Base-by-base conservation (phyloP, 2,888 invertebrate genomes). In the Cantharis lateralis region DNA sequence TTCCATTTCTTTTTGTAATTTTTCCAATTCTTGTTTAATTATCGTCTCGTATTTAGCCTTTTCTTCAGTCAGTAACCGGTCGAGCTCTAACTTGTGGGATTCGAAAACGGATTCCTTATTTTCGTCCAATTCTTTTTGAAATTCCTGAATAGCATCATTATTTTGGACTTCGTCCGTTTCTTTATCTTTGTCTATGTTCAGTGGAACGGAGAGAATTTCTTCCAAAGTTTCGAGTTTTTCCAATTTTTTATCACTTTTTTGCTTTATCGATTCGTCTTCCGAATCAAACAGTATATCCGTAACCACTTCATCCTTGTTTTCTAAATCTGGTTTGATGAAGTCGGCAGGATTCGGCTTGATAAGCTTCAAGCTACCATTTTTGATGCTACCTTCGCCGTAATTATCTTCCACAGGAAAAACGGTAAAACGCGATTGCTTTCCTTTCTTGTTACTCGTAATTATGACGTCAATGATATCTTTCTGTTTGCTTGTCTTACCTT, bases 261-360 rank as follows among this genome's bases (percentile, higher is more conserved):
- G n/a, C 7, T 48, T 48, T 7, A 16, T 13, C 86, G 90, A 91
- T 87, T 85, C 91, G 88, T 84, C 91, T 88, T 87, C 92, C 85
- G 89, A 83, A 77, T 88, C 88, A 86, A 88, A 89, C 89, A 89
- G 89, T 18, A 89, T 11, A 26, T 77, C 71, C 2, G 16, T 62
- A 3, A 16, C 15, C 85, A 11, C 81, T 81, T 77, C 89, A 89
- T 62, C 89, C 88, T 88, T 89, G 86, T 90, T 89, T 80, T 91
- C 91, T 0, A 91, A 84, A 80, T 90, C 91, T 0, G 91, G 91
- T 81, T 91, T 91, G 72, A 92, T 90, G 81, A 91, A 92, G 81
- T 91, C 92, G 0, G 88, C 89, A 0, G 91, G 90, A 9, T 92
- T 90, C 0, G 92, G 92, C 73, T 91, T 90, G 0, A 92, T 86